Evolutionary conservation across 2,888 invertebrate species (phyloP), one percentile per base, ranked within the genome.

Genomic region (Ferrisia virgata): DNA sequence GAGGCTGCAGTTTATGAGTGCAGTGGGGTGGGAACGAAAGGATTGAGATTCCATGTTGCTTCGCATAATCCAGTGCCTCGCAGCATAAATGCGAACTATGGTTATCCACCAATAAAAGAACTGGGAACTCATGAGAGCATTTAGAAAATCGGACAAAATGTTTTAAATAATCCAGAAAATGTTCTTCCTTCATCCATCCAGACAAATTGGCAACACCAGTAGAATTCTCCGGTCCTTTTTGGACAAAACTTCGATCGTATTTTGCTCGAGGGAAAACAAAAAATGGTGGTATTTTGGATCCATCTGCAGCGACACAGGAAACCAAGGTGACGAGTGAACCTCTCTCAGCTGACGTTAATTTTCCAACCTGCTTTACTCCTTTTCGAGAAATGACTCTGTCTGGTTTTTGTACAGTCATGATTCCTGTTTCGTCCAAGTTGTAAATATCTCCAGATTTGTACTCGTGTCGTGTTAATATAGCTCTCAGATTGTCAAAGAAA

Each of bases 301-400:
- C 87, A 39, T 58, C 76, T 22, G 87, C 87, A 85, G 79, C 86
- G 5, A 87, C 86, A 28, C 85, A 85, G 9, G 85, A 4, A 33
- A 85, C 85, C 69, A 87, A 25, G 1, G 86, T 87, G 0, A 87
- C 87, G 9, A 87, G 47, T 15, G 86, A 84, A 25, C 87, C 87
- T 80, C 87, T 85, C 85, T 87, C 87, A 13, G 86, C 87, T 6
- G 87, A 87, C 8, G 87, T 87, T 76, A 87, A 85, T 43, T 83
- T 72, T 8, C 86, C 86, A 13, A 87, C 85, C 85, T 87, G 87
- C 47, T 86, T 86, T 11, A 82, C 69, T 4, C 87, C 87, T 84
- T 84, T 86, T 22, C 85, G 79, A 11, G 86, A 86, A 6, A 87
- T 76, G 4, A 87, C 85, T 79, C 84, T 85, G 28, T 85, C 84